Base-by-base conservation (phyloP, 2,797 vertebrate species). In the Aselliscus stoliczkanus region DNA sequence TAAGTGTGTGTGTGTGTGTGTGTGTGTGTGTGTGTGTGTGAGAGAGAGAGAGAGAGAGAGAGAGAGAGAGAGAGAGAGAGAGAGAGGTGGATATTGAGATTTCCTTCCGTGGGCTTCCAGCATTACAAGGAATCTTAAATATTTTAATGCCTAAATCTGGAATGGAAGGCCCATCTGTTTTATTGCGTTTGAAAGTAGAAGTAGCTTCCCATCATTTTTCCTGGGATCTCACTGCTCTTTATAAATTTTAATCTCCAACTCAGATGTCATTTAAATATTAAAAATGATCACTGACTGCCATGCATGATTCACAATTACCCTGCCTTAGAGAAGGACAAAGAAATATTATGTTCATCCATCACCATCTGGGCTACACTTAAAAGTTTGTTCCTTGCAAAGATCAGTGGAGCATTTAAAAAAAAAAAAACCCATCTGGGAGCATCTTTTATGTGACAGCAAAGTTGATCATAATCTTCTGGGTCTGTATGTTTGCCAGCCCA, bases 181-280 rank as follows among this genome's bases (percentile, higher is more conserved):
- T 44, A 76, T 3, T 62, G 25, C 58, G 44, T 83, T 95, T 95
- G 85, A 94, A 93, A 92, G 52, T 47, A 69, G 18, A 91, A 62
- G 29, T 67, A 25, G 47, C 27, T 88, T 85, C 25, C 29, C 27
- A 85, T 67, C 14, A 9, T 65, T 83, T 88, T 80, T 6, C 54
- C 69, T 56, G 29, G 20, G 20, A 65, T 92, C 37, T 87, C 62
- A 75, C 34, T 86, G 60, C 60, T 92, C 72, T 90, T 88, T 76
- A 77, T 86, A 87, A 56, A 95, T 90, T 95, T 97, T 89, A 81
- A 90, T 90, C 52, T 90, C 42, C 75, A 77, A 58, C 50, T 56
- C 65, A 92, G 83, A 96, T 96, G 67, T 54, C 73, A 93, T 73
- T 93, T 93, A 97, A 96, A 94, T 96, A 95, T 94, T 94, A 88